phyloP scores from a whole-genome alignment of 2,888 invertebrate species.

The Ceratothoa steindachneri region DNA sequence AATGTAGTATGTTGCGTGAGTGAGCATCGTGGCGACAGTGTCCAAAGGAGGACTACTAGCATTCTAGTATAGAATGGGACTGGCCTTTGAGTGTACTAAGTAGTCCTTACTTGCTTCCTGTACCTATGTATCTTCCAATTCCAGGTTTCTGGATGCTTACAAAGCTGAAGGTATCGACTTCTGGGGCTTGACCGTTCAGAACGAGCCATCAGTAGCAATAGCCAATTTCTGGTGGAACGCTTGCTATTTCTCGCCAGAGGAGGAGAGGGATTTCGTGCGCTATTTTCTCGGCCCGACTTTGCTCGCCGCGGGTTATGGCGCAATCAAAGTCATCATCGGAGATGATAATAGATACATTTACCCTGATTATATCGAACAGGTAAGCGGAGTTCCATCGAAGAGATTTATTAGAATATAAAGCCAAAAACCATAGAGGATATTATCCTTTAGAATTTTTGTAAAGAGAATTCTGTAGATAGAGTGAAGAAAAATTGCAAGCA shows the following conservation, averaged over 20 bases:
- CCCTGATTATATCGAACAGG: conserved; percentile 62
- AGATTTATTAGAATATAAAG: neutral
- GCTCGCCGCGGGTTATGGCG: conserved; percentile 58
- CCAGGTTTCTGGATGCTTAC: conserved; percentile 30
- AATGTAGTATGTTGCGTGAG: no score
- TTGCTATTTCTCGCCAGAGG: conserved; percentile 67
- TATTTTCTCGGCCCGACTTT: conserved; percentile 72
- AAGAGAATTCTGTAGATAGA: no score
- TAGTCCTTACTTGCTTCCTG: no score
- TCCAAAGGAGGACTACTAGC: no score
- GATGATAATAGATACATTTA: conserved; percentile 68
- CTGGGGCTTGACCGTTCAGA: conserved; percentile 83
- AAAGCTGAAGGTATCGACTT: conserved; percentile 51
- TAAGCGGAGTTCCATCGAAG: no score
- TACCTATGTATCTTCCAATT: no score
- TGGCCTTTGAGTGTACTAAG: no score
- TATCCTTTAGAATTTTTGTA: no score
- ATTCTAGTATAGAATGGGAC: no score
- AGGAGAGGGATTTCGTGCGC: conserved; percentile 65
- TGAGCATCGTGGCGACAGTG: no score
- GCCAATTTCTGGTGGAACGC: conserved; percentile 64
- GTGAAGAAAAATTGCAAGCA: no score
- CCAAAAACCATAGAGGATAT: no score
- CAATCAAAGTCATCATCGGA: conserved; percentile 66
- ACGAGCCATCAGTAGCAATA: conserved; percentile 65